Base-by-base conservation (phyloP, 1,140 invertebrate species). In the Drosophila arizonae region DNA sequence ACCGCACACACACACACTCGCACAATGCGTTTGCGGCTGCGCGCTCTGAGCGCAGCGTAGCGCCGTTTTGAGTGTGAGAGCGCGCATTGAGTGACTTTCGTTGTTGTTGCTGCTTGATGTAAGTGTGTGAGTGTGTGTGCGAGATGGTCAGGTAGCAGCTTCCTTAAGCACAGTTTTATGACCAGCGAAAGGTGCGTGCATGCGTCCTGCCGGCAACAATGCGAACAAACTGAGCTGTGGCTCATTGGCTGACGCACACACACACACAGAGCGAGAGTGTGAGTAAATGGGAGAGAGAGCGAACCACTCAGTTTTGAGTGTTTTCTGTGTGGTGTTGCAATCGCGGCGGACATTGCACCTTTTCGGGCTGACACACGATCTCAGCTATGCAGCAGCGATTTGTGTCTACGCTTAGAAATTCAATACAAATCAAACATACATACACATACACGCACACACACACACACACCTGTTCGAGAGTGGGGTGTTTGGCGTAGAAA, bases 391-490 rank as follows among this genome's bases (percentile, higher is more conserved):
- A 85, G 77, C 74, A 73, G 79, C 79, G 76, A 72, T 82, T 87
- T 87, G 77, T 86, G 82, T 86, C 84, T 86, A 87, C 82, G 82
- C 56, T 82, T 88, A 87, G 82, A 88, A 87, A 87, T 87, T 87
- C 63, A 87, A 87, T 88, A 65, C 70, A 70, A 63, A 30, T 51
- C 51, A 74, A 69, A 66, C 17, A 28, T 9, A 52, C 51, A 17
- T 17, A 46, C 15, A 39, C 24, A 64, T 58, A 61, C n/a, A 52
- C 17, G 52, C 48, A 9, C 33, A 68, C 28, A 55, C 9, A 55
- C 9, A 24, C 10, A 50, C 45, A 64, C 17, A 56, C 28, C 30
- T 36, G 17, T 6, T 6, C 11, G 21, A 11, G 21, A 24, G 55
- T n/a, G 54, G 28, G 51, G 56, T 26, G 41, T 45, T 58, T 26